phyloP scores from a whole-genome alignment of 2,113 vertebrate species.

The Entomyzon cyanotis region DNA sequence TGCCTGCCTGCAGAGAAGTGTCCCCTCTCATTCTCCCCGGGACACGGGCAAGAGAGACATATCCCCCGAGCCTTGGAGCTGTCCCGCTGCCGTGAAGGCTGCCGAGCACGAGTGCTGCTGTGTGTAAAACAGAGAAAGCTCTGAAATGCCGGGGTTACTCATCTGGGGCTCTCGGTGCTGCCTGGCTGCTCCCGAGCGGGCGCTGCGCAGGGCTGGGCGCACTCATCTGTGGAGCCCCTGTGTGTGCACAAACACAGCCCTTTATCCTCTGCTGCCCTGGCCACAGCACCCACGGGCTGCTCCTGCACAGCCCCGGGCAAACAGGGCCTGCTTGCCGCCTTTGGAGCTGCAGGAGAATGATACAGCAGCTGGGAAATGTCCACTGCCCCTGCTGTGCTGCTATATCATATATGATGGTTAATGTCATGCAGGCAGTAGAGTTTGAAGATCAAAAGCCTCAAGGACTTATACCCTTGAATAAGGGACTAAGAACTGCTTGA shows the following conservation, averaged over 20 bases:
- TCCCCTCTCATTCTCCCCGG: not conserved
- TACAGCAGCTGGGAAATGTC: not conserved
- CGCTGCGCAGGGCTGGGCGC: fast-evolving
- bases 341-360: not conserved
- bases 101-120: not conserved
- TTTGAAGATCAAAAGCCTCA: not conserved
- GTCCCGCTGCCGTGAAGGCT: not conserved
- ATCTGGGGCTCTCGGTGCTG: not conserved
- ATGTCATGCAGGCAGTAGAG: fast-evolving
- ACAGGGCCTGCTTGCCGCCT: fast-evolving
- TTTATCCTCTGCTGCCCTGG: not conserved
- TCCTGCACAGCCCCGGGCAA: not conserved
- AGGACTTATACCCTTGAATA: not conserved
- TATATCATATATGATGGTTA: not conserved
- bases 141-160: not conserved
- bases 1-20: not conserved
- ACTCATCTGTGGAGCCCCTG: not conserved
- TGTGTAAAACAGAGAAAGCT: slow-evolving; percentile 27
- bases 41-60: not conserved
- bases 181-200: not conserved
- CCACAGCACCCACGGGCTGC: not conserved
- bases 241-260: fast-evolving
- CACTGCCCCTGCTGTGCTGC: not conserved
- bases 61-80: not conserved
- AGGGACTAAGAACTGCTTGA: not conserved